Evolutionary conservation across 53 echinoderm and acorn worm genomes (phyloP).

Genomic region (Apostichopus leukothele): DNA sequence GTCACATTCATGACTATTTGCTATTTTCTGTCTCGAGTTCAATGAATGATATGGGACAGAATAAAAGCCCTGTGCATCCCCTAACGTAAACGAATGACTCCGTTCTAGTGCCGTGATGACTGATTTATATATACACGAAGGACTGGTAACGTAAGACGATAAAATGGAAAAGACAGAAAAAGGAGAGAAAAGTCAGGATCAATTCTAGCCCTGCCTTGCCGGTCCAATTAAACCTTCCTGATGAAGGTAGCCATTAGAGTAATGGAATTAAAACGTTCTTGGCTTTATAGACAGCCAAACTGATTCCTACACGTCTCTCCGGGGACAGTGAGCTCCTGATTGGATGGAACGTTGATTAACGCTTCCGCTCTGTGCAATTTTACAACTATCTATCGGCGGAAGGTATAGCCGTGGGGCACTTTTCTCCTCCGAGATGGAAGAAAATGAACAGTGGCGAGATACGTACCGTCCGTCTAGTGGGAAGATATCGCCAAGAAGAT

Average conservation of each 20-base stretch:
- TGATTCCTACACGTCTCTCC: slow-evolving; percentile 27
- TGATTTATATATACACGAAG: slow-evolving; percentile 31
- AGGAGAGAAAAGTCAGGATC: slow-evolving; percentile 29
- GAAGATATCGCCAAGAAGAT: neutral
- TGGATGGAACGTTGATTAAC: slow-evolving; percentile 47
- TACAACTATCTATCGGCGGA: slow-evolving; percentile 38
- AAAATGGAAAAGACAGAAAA: neutral
- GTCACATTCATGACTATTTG: neutral
- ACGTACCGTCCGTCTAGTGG: neutral
- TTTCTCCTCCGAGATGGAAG: neutral
- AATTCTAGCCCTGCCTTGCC: slow-evolving; percentile 30
- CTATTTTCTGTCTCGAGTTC: neutral
- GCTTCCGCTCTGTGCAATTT: slow-evolving; percentile 47
- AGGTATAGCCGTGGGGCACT: slow-evolving; percentile 38
- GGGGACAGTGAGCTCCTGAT: slow-evolving; percentile 24
- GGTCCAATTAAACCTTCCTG: slow-evolving; percentile 46
- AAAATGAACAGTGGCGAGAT: neutral
- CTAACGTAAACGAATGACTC: slow-evolving; percentile 16
- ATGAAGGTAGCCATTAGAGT: slow-evolving; percentile 56
- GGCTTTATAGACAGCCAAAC: slow-evolving; percentile 38
- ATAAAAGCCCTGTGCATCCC: neutral
- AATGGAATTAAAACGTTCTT: slow-evolving; percentile 66
- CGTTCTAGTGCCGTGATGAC: neutral
- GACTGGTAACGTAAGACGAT: slow-evolving; percentile 2
- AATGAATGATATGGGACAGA: neutral